Evolutionary conservation across 53 echinoderm and acorn worm species (phyloP).

Genomic region (Temnopleurus reevesii): DNA sequence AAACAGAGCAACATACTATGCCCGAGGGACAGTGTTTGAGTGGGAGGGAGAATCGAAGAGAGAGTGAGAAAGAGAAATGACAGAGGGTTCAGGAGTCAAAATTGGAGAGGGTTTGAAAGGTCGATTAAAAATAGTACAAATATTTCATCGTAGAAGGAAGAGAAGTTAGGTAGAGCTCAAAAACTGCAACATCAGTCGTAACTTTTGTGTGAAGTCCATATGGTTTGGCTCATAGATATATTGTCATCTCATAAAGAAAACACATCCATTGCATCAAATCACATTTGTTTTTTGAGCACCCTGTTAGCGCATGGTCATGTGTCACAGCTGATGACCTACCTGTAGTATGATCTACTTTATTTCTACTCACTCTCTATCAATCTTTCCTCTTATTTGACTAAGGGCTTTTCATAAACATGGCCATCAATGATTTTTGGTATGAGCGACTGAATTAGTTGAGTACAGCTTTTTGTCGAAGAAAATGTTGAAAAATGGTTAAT

Average conservation of each 20-base stretch:
- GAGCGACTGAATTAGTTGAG: no score
- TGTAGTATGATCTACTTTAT: slow-evolving; percentile 18
- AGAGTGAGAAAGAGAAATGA: neutral
- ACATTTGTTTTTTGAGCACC: slow-evolving; percentile 25
- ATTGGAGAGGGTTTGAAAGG: neutral
- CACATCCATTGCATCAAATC: slow-evolving; percentile 26
- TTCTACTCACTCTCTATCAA: neutral
- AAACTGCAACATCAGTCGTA: neutral
- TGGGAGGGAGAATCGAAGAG: neutral
- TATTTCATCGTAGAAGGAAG: neutral
- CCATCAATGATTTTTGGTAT: no score
- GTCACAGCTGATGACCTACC: neutral
- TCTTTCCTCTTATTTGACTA: neutral
- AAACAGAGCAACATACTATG: no score
- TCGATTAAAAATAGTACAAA: no score
- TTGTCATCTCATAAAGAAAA: slow-evolving; percentile 29
- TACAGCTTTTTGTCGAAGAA: no score
- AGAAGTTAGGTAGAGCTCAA: neutral
- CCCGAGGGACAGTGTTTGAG: no score
- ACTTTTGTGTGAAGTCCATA: slow-evolving; percentile 21
- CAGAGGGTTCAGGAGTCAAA: neutral
- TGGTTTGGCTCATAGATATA: slow-evolving; percentile 27
- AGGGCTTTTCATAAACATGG: no score
- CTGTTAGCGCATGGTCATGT: slow-evolving; percentile 33
- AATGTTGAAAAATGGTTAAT: no score